Base-by-base conservation (phyloP, 2,888 invertebrate genomes). In the Orchestes rusci region DNA sequence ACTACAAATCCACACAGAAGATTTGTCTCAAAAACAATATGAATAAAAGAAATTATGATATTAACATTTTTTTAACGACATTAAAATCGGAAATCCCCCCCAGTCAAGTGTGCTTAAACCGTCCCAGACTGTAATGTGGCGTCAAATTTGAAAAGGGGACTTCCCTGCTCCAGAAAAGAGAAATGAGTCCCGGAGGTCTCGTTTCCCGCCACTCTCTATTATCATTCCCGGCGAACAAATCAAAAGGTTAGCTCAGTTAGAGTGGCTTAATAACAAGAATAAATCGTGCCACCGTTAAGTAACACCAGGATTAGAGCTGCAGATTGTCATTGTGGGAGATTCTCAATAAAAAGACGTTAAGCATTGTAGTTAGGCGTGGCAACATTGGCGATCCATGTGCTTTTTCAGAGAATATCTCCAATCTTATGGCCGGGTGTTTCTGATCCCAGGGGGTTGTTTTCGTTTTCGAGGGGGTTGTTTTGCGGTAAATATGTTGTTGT, bases 221-320 rank as follows among this genome's bases (percentile, higher is more conserved):
- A 69, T 69, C 68, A 68, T 68, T 68, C 67, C 67, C n/a, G 68
- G 67, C 65, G 69, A 68, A 67, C 69, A 68, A 68, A 69, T 69
- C 68, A 68, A 66, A 64, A 67, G 66, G 68, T 67, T 66, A 64
- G 65, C 61, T 63, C 59, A 54, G 63, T 62, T 62, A 60, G 67
- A 68, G 65, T 64, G 66, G 61, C 65, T 62, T 68, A 68, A 68
- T 69, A 65, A 65, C 63, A 54, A 59, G 55, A 60, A 68, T 68
- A 68, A 67, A 69, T 69, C 69, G 67, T 68, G n/a, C n/a, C n/a
- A n/a, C n/a, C n/a, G n/a, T n/a, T n/a, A n/a, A n/a, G n/a, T n/a
- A n/a, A n/a, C n/a, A n/a, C n/a, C n/a, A n/a, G n/a, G n/a, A n/a
- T n/a, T n/a, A n/a, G n/a, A n/a, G n/a, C n/a, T n/a, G n/a, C n/a